Evolutionary conservation across 2,888 invertebrate species (phyloP), one percentile per base, ranked within the genome.

Genomic region (Volucella inflata): DNA sequence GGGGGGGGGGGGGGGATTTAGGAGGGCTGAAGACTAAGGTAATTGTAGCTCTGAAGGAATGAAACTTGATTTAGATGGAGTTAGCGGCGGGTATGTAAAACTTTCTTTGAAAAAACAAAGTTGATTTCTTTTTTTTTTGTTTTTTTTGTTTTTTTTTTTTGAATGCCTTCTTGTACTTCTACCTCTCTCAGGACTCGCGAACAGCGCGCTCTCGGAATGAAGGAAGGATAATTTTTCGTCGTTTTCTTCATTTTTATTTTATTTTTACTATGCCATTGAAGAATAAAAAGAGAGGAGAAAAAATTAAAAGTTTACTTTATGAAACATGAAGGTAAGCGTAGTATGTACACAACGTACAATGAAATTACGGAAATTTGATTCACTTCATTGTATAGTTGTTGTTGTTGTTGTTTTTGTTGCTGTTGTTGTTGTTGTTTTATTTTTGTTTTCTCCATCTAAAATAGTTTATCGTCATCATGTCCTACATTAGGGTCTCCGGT

Each of bases 391-490:
- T 84, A 48, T 64, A 16, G 74, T 71, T 75, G 68, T 83, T 79
- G 62, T 84, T 79, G 38, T 72, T 68, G 50, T 74, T 67, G 2
- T 83, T 79, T 57, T 84, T 79, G 38, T 72, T 68, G 50, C 68
- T 67, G 2, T 21, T 21, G 53, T 50, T 68, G 55, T 77, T 72
- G 72, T 17, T 44, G 72, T 79, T 68, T 50, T 68, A 62, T 82
- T 72, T 74, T 17, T 44, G 72, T 79, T 71, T 30, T 30, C 30
- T 81, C 77, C 87, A 87, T 87, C 88, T 87, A 87, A 88, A 88
- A 88, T 88, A 88, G 88, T 88, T 88, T 88, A 88, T 88, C 87
- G 88, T 87, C 87, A 82, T 87, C 87, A 87, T 88, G 85, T 81
- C 76, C 75, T 83, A 74, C 81, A 87, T 87, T 76, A 79, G 79